Evolutionary conservation across 2,113 vertebrate genomes (phyloP).

Genomic region (Cnemophilus loriae): DNA sequence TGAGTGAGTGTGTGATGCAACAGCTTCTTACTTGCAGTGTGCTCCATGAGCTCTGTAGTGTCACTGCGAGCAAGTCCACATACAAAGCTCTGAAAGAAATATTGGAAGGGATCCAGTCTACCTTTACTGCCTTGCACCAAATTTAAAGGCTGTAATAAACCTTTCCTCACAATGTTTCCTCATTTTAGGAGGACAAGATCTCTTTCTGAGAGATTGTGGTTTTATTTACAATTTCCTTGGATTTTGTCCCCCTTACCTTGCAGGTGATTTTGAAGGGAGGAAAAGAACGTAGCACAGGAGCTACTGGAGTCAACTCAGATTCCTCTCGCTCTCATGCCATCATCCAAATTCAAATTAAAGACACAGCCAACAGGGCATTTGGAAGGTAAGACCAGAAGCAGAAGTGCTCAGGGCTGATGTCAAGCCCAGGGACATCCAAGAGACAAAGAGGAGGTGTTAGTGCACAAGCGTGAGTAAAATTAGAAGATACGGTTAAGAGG

Average conservation of each 20-base stretch:
- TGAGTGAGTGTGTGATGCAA: background rate
- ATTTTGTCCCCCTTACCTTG: constrained; percentile 22
- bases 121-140: background rate
- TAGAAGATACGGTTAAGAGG: background rate
- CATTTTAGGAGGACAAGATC: background rate
- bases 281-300: constrained; percentile 83
- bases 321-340: constrained; percentile 91
- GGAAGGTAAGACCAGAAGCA: constrained; percentile 76
- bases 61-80: background rate
- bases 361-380: constrained; percentile 68
- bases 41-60: background rate
- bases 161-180: background rate
- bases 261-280: constrained; percentile 85
- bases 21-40: background rate
- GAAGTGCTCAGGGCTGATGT: background rate
- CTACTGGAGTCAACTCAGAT: constrained; percentile 85
- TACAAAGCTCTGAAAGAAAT: background rate
- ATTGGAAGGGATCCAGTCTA: background rate
- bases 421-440: background rate
- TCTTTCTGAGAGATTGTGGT: background rate
- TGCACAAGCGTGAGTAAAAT: background rate
- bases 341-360: constrained; percentile 89
- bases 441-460: background rate
- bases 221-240: background rate
- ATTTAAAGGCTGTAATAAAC: background rate